Percentiles rank a stretch among this genome's conserved stretches.
phyloP scores from a whole-genome alignment of 2,888 invertebrate genomes.

The Nemoura dubitans region DNA sequence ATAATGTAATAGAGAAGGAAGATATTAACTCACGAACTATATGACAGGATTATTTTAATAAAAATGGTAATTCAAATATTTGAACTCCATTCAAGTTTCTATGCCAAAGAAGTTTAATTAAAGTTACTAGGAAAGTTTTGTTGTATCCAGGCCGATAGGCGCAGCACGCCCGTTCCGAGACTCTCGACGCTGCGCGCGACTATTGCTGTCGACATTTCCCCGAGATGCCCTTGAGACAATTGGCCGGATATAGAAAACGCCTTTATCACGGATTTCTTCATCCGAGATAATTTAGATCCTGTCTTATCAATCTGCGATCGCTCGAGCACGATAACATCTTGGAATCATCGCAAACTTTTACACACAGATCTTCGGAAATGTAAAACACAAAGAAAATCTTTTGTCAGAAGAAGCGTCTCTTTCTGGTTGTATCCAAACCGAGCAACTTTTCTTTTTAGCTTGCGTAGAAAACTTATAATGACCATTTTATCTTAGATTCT shows the following conservation, averaged over 20 bases:
- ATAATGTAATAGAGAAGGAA: conserved; percentile 14
- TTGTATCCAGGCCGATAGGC: conserved; percentile 21
- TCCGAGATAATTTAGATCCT: conserved; percentile 31
- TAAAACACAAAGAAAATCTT: conserved; percentile 12
- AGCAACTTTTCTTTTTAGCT: conserved; percentile 12
- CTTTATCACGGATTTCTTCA: conserved; percentile 25
- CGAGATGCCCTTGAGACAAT: not conserved
- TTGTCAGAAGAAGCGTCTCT: not conserved
- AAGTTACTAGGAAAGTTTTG: conserved; percentile 28
- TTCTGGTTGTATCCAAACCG: conserved; percentile 5
- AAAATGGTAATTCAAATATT: conserved; percentile 39
- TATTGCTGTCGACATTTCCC: not conserved
- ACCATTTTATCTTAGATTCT: conserved; percentile 12
- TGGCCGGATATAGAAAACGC: conserved; percentile 26
- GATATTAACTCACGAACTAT: conserved; percentile 19
- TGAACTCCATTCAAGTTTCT: conserved; percentile 37
- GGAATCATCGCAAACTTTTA: conserved; percentile 7
- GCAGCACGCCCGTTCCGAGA: not conserved
- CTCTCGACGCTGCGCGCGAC: not conserved
- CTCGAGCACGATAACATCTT: conserved; percentile 13
- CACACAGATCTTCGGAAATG: not conserved
- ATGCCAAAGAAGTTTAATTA: conserved; percentile 39
- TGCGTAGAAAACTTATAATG: not conserved
- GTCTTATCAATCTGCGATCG: conserved; percentile 32
- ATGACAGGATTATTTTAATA: conserved; percentile 5